A percentile compares a stretch with the other conserved stretches of the same genome.
Conservation (phyloP, 2,888 invertebrate species). For the Oegoconia quadripuncta region DNA sequence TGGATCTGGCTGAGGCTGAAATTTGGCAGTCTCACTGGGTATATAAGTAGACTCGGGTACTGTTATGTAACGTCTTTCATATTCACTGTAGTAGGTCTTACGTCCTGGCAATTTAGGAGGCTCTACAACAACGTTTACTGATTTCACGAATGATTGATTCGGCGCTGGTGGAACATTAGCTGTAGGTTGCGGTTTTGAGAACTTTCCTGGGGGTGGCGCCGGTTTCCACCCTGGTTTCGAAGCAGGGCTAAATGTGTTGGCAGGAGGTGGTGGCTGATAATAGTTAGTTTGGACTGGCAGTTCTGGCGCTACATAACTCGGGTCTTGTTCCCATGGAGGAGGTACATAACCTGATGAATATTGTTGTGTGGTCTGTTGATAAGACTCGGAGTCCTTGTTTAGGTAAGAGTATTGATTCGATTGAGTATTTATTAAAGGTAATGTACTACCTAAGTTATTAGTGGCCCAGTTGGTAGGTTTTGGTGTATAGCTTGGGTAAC, state of each 20-base stretch:
- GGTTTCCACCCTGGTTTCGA: constrained; percentile 51
- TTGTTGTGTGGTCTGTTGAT: constrained; percentile 52
- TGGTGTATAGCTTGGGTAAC: constrained; percentile 47
- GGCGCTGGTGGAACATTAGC: constrained; percentile 70
- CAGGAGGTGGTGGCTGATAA: constrained; percentile 42
- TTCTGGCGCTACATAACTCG: constrained; percentile 46
- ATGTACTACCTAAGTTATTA: constrained; percentile 30
- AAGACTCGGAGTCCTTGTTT: constrained; percentile 49
- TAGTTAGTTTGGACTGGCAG: constrained; percentile 48
- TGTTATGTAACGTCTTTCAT: constrained; percentile 69
- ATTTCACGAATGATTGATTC: constrained; percentile 67
- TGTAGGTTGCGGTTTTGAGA: constrained; percentile 54
- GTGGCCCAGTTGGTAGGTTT: constrained; percentile 52
- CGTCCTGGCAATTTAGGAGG: constrained; percentile 55
- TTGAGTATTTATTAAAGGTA: constrained; percentile 29
- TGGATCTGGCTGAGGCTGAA: constrained; percentile 64
- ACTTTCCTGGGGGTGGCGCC: constrained; percentile 44
- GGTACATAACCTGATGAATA: constrained; percentile 66
- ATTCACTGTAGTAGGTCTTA: constrained; percentile 73
- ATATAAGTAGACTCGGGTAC: constrained; percentile 70
- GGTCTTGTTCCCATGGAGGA: constrained; percentile 72
- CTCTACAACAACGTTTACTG: constrained; percentile 38
- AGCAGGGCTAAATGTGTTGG: constrained; percentile 32
- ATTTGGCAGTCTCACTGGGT: constrained; percentile 59
- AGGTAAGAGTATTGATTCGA: constrained; percentile 48